These are phyloP conservation scores for Agrochola lota DNA, from an alignment of 2,888 invertebrate genomes.

Conservation along the genomic window DNA sequence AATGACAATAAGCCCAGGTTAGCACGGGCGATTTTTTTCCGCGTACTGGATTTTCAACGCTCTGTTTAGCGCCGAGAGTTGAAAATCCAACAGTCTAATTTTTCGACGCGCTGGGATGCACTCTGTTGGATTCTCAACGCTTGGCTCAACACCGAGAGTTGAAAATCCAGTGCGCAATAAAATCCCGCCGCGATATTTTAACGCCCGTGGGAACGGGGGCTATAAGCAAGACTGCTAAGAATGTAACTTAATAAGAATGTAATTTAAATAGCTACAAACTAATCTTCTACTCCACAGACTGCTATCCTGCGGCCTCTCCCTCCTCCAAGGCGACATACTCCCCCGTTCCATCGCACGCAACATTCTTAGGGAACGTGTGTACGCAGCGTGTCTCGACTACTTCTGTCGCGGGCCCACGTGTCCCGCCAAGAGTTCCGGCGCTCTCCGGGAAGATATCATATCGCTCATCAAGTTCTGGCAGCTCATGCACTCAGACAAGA, in stretches of 20 bases:
- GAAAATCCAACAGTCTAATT: no score
- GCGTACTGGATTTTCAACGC: no score
- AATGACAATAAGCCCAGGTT: no score
- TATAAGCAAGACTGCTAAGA: not conserved
- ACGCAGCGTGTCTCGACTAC: slow-evolving; percentile 98
- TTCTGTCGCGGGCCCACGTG: slow-evolving; percentile 97
- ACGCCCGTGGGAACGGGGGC: no score
- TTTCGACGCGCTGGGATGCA: no score
- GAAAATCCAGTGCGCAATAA: no score
- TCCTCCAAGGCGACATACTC: slow-evolving; percentile 98
- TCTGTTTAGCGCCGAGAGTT: no score
- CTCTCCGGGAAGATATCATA: slow-evolving; percentile 96
- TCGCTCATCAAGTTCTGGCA: slow-evolving; percentile 98
- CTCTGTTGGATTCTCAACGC: no score
- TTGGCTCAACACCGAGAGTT: no score
- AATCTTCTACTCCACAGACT: slow-evolving; percentile 87
- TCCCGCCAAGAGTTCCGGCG: slow-evolving; percentile 95
- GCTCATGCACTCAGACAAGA: slow-evolving; percentile 98
- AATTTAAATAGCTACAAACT: not conserved
- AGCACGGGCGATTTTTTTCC: no score
- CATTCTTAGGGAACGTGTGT: slow-evolving; percentile 98
- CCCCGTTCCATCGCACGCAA: slow-evolving; percentile 96
- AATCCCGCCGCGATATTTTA: no score
- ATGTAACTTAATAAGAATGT: not conserved
- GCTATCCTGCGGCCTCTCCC: slow-evolving; percentile 96